phyloP scores from a whole-genome alignment of 2,113 vertebrate genomes.

The Irena cyanogastra region DNA sequence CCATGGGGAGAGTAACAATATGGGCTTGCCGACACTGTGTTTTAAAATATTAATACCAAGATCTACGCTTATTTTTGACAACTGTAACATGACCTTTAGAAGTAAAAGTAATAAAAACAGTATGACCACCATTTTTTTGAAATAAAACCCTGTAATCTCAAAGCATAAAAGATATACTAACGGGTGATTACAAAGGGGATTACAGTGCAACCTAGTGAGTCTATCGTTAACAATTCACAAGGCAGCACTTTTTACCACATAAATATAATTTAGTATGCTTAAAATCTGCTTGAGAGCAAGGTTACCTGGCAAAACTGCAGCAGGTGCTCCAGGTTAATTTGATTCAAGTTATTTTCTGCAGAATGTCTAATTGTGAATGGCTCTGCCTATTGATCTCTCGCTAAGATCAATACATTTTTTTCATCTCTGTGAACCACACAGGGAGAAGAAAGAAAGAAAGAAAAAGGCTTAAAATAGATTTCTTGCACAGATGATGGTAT shows the following conservation, averaged over 20 bases:
- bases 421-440: background rate
- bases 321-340: background rate
- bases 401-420: background rate
- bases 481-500: background rate
- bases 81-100: conserved; percentile 10
- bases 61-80: conserved; percentile 32
- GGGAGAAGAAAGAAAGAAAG: background rate
- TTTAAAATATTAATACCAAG: conserved; percentile 27
- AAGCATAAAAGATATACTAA: conserved; percentile 27
- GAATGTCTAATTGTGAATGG: conserved; percentile 14
- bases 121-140: conserved; percentile 17
- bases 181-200: conserved; percentile 41
- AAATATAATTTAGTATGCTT: conserved; percentile 20
- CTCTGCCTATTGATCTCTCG: conserved; percentile 17
- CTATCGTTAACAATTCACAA: conserved; percentile 4
- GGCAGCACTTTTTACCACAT: background rate
- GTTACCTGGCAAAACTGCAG: background rate
- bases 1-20: conserved; percentile 29
- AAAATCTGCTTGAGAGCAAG: conserved; percentile 2
- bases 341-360: conserved; percentile 25
- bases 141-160: conserved; percentile 58
- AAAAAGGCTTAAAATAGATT: background rate
- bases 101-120: conserved; percentile 29
- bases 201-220: background rate
- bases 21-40: background rate